Base-by-base conservation (phyloP, 2,113 vertebrate species). In the Scartelaos histophorus region DNA sequence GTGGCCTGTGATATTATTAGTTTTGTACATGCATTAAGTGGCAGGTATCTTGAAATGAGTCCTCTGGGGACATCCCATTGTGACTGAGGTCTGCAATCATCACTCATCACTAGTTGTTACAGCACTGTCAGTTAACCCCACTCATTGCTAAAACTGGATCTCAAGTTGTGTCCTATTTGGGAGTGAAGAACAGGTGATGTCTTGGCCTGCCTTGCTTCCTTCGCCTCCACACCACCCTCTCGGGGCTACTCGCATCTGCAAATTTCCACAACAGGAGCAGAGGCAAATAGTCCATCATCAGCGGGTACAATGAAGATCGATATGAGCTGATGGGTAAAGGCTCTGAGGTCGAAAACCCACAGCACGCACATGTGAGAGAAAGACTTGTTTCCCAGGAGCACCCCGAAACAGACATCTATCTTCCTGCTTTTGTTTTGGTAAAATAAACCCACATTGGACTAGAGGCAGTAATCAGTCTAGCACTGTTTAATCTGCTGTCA, bases 161-260 rank as follows among this genome's bases (percentile, higher is more conserved):
- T 90, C 83, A 90, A 90, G 87, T 92, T 84, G 84, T 87, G 88
- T 88, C 90, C 90, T 92, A 92, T 93, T 92, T 92, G 87, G 85
- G 90, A 79, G 68, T 21, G 78, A 82, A 86, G 85, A 91, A 90
- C 91, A 93, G 91, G 91, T 92, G 92, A 92, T 84, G 75, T 71
- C 73, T 84, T 81, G 82, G 87, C 85, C 85, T 38, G 65, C 56
- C 80, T 62, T 11, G 79, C 76, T 81, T 81, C 80, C 75, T 15
- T 58, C 24, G 81, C 86, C 87, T 83, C 82, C 73, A 70, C 82
- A 78, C 78, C 80, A 70, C 84, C 87, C 86, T 73, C 80, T 76
- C 70, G 83, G 86, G 85, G 83, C 87, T 75, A 82, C 84, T 83
- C 67, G 82, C 15, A 67, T 85, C 86, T 86, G 86, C 82, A 81